These are phyloP conservation scores for Oasisia sp. DNA, from an alignment of 2,888 invertebrate genomes.

Conservation along the genomic window DNA sequence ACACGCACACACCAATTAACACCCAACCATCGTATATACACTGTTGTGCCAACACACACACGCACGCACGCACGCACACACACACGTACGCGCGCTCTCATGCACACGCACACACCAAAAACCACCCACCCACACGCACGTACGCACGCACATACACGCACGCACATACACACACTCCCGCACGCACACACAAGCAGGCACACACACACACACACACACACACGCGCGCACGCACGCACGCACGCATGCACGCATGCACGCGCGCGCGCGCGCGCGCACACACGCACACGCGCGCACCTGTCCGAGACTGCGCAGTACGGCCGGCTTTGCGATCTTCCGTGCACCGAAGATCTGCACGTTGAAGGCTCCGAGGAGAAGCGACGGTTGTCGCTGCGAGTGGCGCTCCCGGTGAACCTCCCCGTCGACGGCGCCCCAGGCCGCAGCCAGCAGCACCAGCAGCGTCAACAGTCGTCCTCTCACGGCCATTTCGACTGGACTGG, in stretches of 20 bases:
- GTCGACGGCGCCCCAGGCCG: neutral
- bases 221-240: neutral
- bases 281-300: neutral
- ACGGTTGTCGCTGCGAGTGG: neutral
- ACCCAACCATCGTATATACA: too few species aligned
- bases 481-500: neutral
- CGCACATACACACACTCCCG: too few species aligned
- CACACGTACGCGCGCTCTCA: too few species aligned
- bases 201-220: neutral
- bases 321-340: neutral
- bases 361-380: neutral
- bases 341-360: constrained; percentile 19
- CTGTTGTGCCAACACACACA: too few species aligned
- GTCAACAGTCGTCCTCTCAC: neutral
- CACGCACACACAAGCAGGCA: too few species aligned
- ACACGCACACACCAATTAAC: too few species aligned
- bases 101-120: too few species aligned
- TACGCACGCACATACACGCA: too few species aligned
- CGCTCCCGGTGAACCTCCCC: too few species aligned
- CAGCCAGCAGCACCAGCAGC: neutral
- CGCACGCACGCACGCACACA: too few species aligned
- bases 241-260: neutral
- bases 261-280: neutral
- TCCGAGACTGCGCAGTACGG: neutral
- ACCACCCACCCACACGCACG: too few species aligned